phyloP scores from a whole-genome alignment of 2,888 invertebrate species.

The Thereva nobilitata region DNA sequence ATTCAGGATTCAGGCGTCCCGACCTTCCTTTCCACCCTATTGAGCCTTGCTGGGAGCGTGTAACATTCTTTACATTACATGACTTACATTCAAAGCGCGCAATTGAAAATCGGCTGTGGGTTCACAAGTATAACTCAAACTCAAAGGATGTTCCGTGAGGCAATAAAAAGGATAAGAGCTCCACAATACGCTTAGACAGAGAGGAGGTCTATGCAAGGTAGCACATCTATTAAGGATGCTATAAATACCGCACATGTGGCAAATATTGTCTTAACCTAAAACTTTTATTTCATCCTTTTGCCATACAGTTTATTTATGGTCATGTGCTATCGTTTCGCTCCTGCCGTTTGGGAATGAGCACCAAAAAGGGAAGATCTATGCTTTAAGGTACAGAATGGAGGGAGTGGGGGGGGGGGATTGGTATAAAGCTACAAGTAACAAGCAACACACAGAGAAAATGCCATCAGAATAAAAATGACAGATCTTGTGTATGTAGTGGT shows the following conservation, averaged over 20 bases:
- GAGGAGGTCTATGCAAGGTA: constrained; percentile 29
- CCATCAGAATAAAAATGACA: constrained; percentile 25
- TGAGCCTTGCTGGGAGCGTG: constrained; percentile 3
- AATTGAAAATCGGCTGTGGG: constrained; percentile 33
- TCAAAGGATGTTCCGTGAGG: background rate
- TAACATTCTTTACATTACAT: constrained; percentile 34
- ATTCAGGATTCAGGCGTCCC: background rate
- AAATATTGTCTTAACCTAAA: constrained; percentile 48
- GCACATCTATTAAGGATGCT: constrained; percentile 31
- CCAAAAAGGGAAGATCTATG: constrained; percentile 2
- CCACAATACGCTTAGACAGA: constrained; percentile 25
- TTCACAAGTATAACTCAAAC: constrained; percentile 15
- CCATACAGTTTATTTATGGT: constrained; percentile 27
- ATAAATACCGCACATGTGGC: constrained; percentile 45
- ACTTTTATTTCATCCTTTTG: constrained; percentile 40
- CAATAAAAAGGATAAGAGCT: constrained; percentile 33
- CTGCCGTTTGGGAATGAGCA: constrained; percentile 10
- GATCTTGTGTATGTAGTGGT: constrained; percentile 27
- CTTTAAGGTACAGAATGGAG: background rate
- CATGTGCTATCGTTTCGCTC: constrained; percentile 12
- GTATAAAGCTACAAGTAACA: constrained; percentile 13
- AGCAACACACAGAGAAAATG: background rate
- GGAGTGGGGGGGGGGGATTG: background rate
- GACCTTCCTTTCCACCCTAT: constrained; percentile 26
- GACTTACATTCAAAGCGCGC: constrained; percentile 36